Evolutionary conservation across 2,113 vertebrate genomes (phyloP).

Genomic region (Seriola aureovittata): DNA sequence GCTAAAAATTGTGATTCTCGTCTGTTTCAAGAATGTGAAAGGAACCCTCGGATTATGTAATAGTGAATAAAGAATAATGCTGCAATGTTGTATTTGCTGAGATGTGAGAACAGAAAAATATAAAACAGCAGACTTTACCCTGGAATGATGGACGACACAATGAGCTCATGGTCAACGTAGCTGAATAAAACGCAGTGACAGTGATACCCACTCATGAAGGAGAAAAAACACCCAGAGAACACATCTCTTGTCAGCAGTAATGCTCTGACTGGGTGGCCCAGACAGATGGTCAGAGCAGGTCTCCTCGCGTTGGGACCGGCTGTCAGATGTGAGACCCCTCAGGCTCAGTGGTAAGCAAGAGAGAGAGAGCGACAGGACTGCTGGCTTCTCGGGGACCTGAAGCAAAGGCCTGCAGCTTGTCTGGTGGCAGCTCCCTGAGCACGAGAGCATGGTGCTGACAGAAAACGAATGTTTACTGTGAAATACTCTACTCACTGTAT

Average conservation of each 20-base stretch:
- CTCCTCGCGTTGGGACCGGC: constrained; percentile 60
- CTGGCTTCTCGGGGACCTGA: constrained; percentile 18
- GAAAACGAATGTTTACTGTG: constrained; percentile 37
- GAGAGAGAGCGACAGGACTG: constrained; percentile 28
- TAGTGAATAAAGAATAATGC: neutral
- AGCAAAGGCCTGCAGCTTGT: constrained; percentile 38
- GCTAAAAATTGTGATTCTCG: constrained; percentile 29
- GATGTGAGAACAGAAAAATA: neutral
- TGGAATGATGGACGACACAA: neutral
- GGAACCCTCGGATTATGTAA: neutral
- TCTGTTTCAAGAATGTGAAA: neutral
- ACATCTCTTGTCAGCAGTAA: constrained; percentile 54
- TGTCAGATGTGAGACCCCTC: constrained; percentile 64
- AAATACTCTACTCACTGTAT: neutral
- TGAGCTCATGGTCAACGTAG: neutral
- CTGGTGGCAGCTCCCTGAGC: constrained; percentile 44
- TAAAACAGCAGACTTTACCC: neutral
- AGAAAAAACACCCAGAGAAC: constrained; percentile 13
- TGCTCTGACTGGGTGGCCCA: constrained; percentile 24
- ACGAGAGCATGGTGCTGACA: constrained; percentile 28
- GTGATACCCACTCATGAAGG: constrained; percentile 1
- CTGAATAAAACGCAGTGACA: constrained; percentile 9
- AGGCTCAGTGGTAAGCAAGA: constrained; percentile 24
- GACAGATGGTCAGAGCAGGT: constrained; percentile 69
- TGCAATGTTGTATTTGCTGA: neutral